Evolutionary conservation across 2,113 vertebrate species (phyloP).

Genomic region (Channa maculata): DNA sequence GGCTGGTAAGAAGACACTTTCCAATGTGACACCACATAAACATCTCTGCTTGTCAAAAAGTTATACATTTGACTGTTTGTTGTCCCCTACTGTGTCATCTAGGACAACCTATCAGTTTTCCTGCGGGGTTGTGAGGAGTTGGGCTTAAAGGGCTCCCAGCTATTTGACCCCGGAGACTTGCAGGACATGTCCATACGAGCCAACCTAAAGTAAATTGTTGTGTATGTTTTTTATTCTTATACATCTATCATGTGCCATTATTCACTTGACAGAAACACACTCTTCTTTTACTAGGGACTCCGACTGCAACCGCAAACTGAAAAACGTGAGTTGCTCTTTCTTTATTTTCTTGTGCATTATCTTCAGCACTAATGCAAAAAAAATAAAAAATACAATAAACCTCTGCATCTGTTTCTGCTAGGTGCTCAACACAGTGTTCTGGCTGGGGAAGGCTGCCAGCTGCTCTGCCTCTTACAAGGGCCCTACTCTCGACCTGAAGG

Average conservation of each 20-base stretch:
- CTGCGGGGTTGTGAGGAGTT: constrained; percentile 95
- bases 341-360: neutral
- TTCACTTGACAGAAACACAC: constrained; percentile 12
- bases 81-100: constrained; percentile 36
- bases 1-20: constrained; percentile 89
- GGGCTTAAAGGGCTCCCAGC: constrained; percentile 94
- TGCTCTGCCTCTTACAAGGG: constrained; percentile 89
- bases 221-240: constrained; percentile 6
- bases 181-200: constrained; percentile 92
- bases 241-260: neutral
- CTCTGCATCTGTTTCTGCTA: constrained; percentile 61
- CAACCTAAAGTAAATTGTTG: constrained; percentile 88
- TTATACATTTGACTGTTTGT: constrained; percentile 36
- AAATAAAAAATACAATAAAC: neutral
- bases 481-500: constrained; percentile 92
- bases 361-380: neutral
- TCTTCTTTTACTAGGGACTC: constrained; percentile 82
- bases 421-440: constrained; percentile 98
- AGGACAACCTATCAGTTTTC: constrained; percentile 98
- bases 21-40: constrained; percentile 19
- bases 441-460: constrained; percentile 94
- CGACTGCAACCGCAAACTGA: constrained; percentile 92
- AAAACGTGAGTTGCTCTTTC: constrained; percentile 89
- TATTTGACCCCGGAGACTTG: constrained; percentile 97
- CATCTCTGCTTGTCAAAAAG: constrained; percentile 22